Evolutionary conservation across 53 echinoderm and acorn worm genomes (phyloP), one percentile per base, ranked within the genome.

Genomic region (Echinometra lucunter): DNA sequence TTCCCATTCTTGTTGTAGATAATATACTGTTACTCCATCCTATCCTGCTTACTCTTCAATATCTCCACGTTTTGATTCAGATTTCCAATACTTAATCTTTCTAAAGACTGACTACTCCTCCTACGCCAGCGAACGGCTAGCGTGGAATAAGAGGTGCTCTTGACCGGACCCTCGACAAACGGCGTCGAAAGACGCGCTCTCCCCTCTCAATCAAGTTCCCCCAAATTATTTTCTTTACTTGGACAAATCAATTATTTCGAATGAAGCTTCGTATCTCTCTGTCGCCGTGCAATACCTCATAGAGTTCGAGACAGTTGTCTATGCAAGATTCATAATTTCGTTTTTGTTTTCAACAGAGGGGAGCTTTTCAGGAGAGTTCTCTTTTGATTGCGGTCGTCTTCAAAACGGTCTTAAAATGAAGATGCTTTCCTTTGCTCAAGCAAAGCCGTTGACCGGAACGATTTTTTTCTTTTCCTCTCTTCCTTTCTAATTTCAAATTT

Each of bases 161-260:
- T 85, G 85, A 85, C 85, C 85, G 49, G 4, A 9, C 49, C 45
- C 85, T 85, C 37, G 49, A 85, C 25, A 85, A 4, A 49, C 53
- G 49, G 49, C 53, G 85, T 42, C 85, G 45, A 21, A 78, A 45
- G 85, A 85, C 85, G 85, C 85, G 45, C 28, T 4, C n/a, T 47
- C 85, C 42, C 45, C 49, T 85, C 45, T 49, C 16, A n/a, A 85
- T 85, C 45, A 85, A 85, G 85, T 85, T 28, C 47, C 47, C 27
- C 23, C 49, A 45, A 85, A 85, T 85, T 9, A 85, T 85, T 85
- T 47, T 85, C 85, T 85, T 85, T 85, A 37, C 47, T 85, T 85
- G 49, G 28, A 85, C 85, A 85, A 85, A 85, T 85, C 85, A 85
- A 85, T 85, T 85, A 81, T 85, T 85, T 45, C 25, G 47, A n/a